Evolutionary conservation across 2,888 invertebrate genomes (phyloP).

Genomic region (Micoletzkya japonica): DNA sequence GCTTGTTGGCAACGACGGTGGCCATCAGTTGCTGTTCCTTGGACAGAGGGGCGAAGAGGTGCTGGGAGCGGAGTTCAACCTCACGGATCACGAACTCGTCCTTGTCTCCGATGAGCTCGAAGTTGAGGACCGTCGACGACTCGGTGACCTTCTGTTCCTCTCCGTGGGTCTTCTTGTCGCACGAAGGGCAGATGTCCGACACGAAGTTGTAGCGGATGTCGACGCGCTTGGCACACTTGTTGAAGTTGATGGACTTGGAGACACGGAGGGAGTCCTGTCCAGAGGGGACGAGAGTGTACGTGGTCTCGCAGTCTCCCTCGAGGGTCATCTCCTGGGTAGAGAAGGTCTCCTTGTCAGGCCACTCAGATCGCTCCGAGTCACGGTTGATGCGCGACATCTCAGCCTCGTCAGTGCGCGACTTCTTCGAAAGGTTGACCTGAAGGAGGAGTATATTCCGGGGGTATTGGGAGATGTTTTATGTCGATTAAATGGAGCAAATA

Average conservation of each 20-base stretch:
- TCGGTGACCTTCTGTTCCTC: slow-evolving; percentile 23
- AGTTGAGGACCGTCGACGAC: slow-evolving; percentile 37
- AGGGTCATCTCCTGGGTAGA: slow-evolving; percentile 37
- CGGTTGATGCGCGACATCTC: slow-evolving; percentile 17
- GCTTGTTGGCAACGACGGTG: slow-evolving; percentile 35
- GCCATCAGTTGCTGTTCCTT: slow-evolving; percentile 32
- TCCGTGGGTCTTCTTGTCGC: slow-evolving; percentile 32
- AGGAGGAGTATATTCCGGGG: not conserved
- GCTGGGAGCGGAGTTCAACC: slow-evolving; percentile 32
- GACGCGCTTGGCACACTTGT: slow-evolving; percentile 64
- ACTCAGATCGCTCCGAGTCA: slow-evolving; percentile 10
- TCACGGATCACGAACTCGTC: slow-evolving; percentile 30
- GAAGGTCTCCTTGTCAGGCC: slow-evolving; percentile 13
- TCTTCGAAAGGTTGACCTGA: slow-evolving; percentile 26
- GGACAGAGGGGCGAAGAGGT: slow-evolving; percentile 38
- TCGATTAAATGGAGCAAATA: not conserved
- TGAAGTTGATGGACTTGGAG: slow-evolving; percentile 65
- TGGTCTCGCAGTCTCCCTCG: slow-evolving; percentile 57
- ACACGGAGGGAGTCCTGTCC: slow-evolving; percentile 33
- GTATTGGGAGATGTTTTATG: not conserved
- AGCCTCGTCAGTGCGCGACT: slow-evolving; percentile 24
- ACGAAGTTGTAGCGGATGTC: slow-evolving; percentile 39
- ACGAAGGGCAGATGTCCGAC: slow-evolving; percentile 35
- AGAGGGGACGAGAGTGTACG: slow-evolving; percentile 38
- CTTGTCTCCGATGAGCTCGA: slow-evolving; percentile 29